Base-by-base conservation (phyloP, 2,888 invertebrate genomes). In the Dasypogon diadema region DNA sequence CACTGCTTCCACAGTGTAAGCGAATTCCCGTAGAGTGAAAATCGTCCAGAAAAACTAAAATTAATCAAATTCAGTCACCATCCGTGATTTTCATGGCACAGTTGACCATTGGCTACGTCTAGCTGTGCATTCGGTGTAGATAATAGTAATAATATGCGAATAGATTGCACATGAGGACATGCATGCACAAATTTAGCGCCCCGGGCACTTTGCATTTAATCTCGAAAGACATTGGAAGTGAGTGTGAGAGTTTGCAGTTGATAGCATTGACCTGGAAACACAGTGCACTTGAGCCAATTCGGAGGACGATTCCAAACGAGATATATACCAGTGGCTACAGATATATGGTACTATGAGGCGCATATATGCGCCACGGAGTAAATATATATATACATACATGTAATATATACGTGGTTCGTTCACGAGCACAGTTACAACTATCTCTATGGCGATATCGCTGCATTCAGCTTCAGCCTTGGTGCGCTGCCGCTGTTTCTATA, bases 181-280 rank as follows among this genome's bases (percentile, higher is more conserved):
- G 58, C 63, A 60, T 75, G 65, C 75, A 60, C 63, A 65, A 75
- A 77, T 75, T 75, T 60, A 75, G 70, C 51, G 51, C 75, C 75
- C 63, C 34, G 75, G 77, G 51, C 70, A 76, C 37, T 76, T 76
- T 74, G 70, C 74, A 55, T 72, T 76, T 74, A 60, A 77, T 74
- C 70, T 74, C 58, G 34, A 74, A 46, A 70, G 76, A 46, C 74
- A 76, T 77, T 76, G 75, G 72, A 58, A 74, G 65, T 77, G 56
- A 75, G 54, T 77, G 74, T 75, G 65, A 75, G 72, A 63, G 75
- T 65, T 63, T 21, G 24, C 65, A 65, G 63, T 65, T 30, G 51
- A 75, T 63, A 77, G 75, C 80, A 80, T 80, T 87, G 87, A 87
- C 88, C 88, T 80, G 87, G 81, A 88, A 84, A 86, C 88, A 87